phyloP scores from a whole-genome alignment of 2,113 vertebrate genomes.

The Psittacara wagleri region DNA sequence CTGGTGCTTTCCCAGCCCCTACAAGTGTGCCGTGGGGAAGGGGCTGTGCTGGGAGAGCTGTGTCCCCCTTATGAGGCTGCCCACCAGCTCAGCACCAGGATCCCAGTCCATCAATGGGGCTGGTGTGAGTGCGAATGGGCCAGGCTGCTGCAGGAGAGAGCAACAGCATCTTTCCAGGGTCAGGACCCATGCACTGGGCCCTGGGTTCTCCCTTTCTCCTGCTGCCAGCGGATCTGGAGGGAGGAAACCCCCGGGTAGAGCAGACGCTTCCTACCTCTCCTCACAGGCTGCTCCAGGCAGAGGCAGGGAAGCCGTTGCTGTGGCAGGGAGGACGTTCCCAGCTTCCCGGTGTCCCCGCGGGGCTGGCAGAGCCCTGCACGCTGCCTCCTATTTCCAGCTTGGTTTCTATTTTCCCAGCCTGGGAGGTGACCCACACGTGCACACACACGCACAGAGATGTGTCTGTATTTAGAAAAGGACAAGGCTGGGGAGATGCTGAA shows the following conservation, averaged over 20 bases:
- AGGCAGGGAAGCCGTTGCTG: background rate
- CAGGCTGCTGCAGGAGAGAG: accelerated
- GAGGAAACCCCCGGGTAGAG: background rate
- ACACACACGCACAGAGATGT: background rate
- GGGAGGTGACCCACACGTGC: background rate
- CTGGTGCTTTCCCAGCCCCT: background rate
- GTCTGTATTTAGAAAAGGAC: background rate
- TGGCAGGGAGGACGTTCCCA: background rate
- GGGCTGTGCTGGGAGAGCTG: background rate
- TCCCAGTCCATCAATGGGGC: accelerated
- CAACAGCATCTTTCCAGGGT: background rate
- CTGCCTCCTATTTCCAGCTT: constrained; percentile 15
- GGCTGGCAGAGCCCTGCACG: background rate
- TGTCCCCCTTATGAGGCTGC: accelerated
- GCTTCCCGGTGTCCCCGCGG: background rate
- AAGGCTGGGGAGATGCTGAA: background rate
- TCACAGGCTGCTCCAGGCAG: background rate
- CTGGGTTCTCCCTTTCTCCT: background rate
- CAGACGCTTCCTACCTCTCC: background rate
- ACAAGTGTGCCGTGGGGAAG: accelerated
- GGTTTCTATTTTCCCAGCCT: background rate
- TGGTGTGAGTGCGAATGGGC: background rate
- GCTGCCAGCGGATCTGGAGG: accelerated
- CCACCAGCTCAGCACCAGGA: background rate
- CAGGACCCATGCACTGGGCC: accelerated